A percentile compares a stretch with the other conserved stretches of the same genome.
phyloP scores from a whole-genome alignment of 2,888 invertebrate genomes.

The Adela reaumurella region DNA sequence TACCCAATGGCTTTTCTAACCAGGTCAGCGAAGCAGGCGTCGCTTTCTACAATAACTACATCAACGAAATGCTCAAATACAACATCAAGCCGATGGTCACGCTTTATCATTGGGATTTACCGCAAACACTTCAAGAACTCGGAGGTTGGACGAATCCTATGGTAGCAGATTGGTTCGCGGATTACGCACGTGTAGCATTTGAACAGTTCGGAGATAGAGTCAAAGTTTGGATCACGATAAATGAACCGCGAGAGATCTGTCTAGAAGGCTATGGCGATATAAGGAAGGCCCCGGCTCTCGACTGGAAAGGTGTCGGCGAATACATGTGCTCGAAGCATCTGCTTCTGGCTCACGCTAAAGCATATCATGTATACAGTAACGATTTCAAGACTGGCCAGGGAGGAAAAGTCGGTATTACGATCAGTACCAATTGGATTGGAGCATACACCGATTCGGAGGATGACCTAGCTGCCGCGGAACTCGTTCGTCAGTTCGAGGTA shows the following conservation, averaged over 20 bases:
- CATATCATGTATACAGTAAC: constrained; percentile 18
- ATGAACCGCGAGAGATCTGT: constrained; percentile 40
- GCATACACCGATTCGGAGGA: constrained; percentile 26
- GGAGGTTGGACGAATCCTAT: constrained; percentile 40
- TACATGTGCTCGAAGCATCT: constrained; percentile 31
- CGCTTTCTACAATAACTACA: constrained; percentile 59
- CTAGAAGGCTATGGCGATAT: constrained; percentile 25
- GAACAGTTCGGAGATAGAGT: constrained; percentile 25
- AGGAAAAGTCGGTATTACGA: constrained; percentile 10
- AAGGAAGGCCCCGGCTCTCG: constrained; percentile 16
- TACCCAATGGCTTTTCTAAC: constrained; percentile 40
- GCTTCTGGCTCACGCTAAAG: constrained; percentile 37
- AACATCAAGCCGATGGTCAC: constrained; percentile 51
- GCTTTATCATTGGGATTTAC: constrained; percentile 45
- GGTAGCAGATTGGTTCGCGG: constrained; percentile 23
- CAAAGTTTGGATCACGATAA: constrained; percentile 46
- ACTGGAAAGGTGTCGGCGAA: constrained; percentile 24
- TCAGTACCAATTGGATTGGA: neutral
- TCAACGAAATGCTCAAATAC: constrained; percentile 45
- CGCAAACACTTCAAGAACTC: constrained; percentile 46
- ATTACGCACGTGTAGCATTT: constrained; percentile 25
- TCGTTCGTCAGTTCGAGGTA: constrained; percentile 18
- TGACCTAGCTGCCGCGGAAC: constrained; percentile 27
- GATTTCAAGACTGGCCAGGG: constrained; percentile 26
- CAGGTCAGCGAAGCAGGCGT: constrained; percentile 49